A percentile compares a stretch with the other conserved stretches of the same genome.
Conservation (phyloP, 2,888 invertebrate genomes). For the Brachyptera putata region DNA sequence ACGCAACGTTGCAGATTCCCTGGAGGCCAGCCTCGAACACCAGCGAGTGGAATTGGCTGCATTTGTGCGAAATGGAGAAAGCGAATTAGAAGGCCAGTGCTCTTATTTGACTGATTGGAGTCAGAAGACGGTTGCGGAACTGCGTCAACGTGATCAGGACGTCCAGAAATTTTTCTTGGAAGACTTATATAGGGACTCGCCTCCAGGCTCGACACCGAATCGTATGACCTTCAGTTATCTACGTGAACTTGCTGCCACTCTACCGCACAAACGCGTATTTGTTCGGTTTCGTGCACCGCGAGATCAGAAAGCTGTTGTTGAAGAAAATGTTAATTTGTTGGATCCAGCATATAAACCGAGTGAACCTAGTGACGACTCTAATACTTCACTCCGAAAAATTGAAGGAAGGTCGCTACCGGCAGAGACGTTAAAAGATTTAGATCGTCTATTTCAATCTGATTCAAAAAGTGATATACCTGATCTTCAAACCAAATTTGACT, state of each 20-base stretch:
- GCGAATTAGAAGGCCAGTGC: conserved; percentile 40
- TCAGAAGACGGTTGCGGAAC: conserved; percentile 39
- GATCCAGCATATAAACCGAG: too few relatives aligned
- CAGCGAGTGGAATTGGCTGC: conserved; percentile 37
- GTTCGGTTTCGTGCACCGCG: conserved; percentile 50
- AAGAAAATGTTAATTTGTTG: too few relatives aligned
- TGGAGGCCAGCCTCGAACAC: conserved; percentile 40
- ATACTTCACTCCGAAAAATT: too few relatives aligned
- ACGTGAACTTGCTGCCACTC: conserved; percentile 58
- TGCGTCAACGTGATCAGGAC: conserved; percentile 42
- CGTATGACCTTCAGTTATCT: conserved; percentile 63
- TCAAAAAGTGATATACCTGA: neutral
- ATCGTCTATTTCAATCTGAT: neutral
- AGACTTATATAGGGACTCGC: conserved; percentile 45
- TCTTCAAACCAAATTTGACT: neutral
- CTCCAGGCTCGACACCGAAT: conserved; percentile 59
- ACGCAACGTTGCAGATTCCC: conserved; percentile 27
- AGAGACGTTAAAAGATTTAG: neutral
- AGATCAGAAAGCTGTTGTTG: too few relatives aligned
- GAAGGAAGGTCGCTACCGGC: too few relatives aligned
- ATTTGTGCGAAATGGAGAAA: conserved; percentile 38
- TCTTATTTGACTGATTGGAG: conserved; percentile 40
- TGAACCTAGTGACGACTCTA: too few relatives aligned
- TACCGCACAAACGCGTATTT: conserved; percentile 64
- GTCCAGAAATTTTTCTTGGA: conserved; percentile 47